These are phyloP conservation scores for Alcedo atthis DNA, from an alignment of 2,797 vertebrate genomes.

Conservation along the genomic window DNA sequence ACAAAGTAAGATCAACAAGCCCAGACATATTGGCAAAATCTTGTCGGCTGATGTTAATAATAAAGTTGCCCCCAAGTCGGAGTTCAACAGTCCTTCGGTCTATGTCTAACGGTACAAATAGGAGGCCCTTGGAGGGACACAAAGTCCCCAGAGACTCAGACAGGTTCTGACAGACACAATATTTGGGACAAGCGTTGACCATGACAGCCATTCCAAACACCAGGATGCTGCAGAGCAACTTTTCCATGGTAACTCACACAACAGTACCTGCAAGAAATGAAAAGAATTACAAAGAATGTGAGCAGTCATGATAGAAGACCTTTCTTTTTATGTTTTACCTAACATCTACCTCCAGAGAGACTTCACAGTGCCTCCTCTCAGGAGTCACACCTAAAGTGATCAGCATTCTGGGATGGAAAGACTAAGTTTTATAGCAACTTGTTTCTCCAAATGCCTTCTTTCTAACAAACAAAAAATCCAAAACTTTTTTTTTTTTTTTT, in stretches of 20 bases:
- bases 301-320: background rate
- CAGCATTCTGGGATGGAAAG: background rate
- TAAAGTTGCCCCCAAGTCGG: constrained; percentile 95
- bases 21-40: constrained; percentile 99
- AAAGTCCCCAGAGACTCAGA: constrained; percentile 97
- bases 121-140: constrained; percentile 95
- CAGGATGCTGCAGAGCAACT: constrained; percentile 92
- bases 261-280: constrained; percentile 78
- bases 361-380: background rate
- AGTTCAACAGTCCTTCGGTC: constrained; percentile 96
- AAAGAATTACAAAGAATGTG: constrained; percentile 4
- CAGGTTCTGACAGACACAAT: constrained; percentile 98
- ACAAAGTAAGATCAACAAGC: constrained; percentile 96
- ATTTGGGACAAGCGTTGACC: constrained; percentile 95
- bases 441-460: background rate
- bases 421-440: background rate
- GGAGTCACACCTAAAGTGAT: background rate
- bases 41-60: constrained; percentile 91
- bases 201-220: constrained; percentile 91
- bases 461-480: background rate
- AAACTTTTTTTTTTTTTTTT: too few relatives aligned
- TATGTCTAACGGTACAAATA: constrained; percentile 94
- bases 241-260: constrained; percentile 95
- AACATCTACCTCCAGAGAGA: background rate
- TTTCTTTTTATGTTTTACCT: background rate